Base-by-base conservation (phyloP, 2,113 vertebrate species). In the Phoxinus phoxinus region DNA sequence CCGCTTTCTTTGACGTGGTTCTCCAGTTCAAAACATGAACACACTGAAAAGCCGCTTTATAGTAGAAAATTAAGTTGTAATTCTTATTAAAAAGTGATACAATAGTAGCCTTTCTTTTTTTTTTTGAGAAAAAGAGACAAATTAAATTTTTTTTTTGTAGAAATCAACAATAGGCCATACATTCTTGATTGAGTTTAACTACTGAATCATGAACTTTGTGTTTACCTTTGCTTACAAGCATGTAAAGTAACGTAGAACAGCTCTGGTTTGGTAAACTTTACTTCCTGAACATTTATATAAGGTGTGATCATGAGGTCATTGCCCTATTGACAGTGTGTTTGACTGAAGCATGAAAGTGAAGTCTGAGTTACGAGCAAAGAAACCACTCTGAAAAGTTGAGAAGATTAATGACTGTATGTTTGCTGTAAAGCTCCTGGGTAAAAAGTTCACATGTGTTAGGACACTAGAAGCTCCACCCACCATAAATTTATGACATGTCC, bases 391-490 rank as follows among this genome's bases (percentile, higher is more conserved):
- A 78, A 81, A 35, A 25, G 61, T 67, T 67, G 35, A 71, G 84
- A 81, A 90, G 90, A 92, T 90, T 87, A 89, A 92, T 93, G 84
- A 82, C 81, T 78, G 25, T 11, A 37, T 81, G 90, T 90, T 91
- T 92, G 85, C 85, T 71, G 87, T 89, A 72, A 87, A 86, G 69
- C 87, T 90, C 73, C 87, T 86, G 90, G 88, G 91, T 90, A 92
- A 94, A 92, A 86, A 93, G 93, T 93, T 93, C 92, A 88, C 48
- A 82, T 69, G 32, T 85, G 79, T 83, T 77, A 91, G 90, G 91
- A 92, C 90, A 90, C 86, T 85, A 41, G 85, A 91, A 90, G 88
- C 89, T 91, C 90, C 90, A 69, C 89, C 92, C 87, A 56, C 84
- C 30, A 89, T 84, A 87, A 88, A 94, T 94, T 92, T 93, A 94